Evolutionary conservation across 2,888 invertebrate species (phyloP).

Genomic region (Leucoptera coffeella): DNA sequence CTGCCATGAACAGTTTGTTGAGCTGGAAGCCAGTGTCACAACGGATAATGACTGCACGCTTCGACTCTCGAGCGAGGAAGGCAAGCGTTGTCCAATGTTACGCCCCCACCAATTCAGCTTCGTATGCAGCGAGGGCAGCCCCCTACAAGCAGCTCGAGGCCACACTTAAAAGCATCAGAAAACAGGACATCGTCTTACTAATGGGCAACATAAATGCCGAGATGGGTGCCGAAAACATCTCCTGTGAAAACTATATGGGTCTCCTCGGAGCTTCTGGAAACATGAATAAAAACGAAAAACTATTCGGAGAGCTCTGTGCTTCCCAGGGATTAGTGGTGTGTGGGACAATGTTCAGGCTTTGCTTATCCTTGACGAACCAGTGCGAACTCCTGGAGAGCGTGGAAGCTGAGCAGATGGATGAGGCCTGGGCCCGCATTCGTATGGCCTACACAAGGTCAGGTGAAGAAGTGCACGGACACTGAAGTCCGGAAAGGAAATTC

Average conservation of each 20-base stretch:
- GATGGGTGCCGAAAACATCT: neutral
- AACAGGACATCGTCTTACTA: neutral
- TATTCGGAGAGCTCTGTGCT: constrained; percentile 1
- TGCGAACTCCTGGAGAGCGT: too few relatives aligned
- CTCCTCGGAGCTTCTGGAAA: neutral
- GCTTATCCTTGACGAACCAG: too few relatives aligned
- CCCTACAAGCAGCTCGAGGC: neutral
- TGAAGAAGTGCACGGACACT: too few relatives aligned
- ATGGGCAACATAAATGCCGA: constrained; percentile 1
- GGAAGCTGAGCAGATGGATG: too few relatives aligned
- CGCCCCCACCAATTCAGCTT: neutral
- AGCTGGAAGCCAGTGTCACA: neutral
- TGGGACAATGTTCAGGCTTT: neutral
- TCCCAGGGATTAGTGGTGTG: constrained; percentile 6
- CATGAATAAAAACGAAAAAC: neutral
- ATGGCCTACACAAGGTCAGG: too few relatives aligned
- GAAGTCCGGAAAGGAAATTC: too few relatives aligned
- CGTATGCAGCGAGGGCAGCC: neutral
- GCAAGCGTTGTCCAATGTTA: neutral
- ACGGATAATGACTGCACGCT: neutral
- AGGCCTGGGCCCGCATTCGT: too few relatives aligned
- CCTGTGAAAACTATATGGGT: neutral
- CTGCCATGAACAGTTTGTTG: neutral
- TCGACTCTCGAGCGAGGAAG: neutral
- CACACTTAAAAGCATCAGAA: neutral